Conservation (phyloP, 2,113 vertebrate species). For the Astatoreochromis straeleni region DNA sequence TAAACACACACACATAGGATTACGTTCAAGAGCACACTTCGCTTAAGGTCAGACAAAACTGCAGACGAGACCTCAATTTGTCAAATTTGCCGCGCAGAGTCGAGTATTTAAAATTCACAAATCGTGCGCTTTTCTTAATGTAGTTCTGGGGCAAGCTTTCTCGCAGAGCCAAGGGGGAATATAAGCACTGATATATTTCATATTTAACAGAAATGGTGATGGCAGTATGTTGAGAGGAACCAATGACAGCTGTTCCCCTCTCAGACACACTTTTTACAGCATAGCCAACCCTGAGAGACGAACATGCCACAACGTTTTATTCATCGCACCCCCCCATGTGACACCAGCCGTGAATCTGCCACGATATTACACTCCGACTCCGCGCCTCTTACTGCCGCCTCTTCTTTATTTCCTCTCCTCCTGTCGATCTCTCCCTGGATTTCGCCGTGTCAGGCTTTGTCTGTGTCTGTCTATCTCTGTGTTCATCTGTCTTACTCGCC, state of each 20-base stretch:
- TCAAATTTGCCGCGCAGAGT: not conserved
- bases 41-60: not conserved
- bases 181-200: slow-evolving; percentile 33
- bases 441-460: slow-evolving; percentile 44
- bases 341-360: slow-evolving; percentile 47
- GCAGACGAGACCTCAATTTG: not conserved
- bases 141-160: not conserved
- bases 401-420: slow-evolving; percentile 27
- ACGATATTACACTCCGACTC: slow-evolving; percentile 36
- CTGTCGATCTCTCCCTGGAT: slow-evolving; percentile 38
- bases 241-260: slow-evolving; percentile 50
- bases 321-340: slow-evolving; percentile 11
- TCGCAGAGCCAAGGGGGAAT: not conserved
- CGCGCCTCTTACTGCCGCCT: slow-evolving; percentile 28
- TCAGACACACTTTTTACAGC: slow-evolving; percentile 31
- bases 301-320: slow-evolving; percentile 28
- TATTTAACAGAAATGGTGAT: slow-evolving; percentile 50
- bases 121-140: not conserved
- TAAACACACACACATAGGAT: not conserved
- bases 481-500: slow-evolving; percentile 34
- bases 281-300: slow-evolving; percentile 36
- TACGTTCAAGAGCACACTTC: not conserved
- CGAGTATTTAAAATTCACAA: not conserved
- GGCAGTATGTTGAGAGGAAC: slow-evolving; percentile 45
- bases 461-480: slow-evolving; percentile 40